Conservation (phyloP, 2,888 invertebrate genomes). For the Brassicogethes aeneus region DNA sequence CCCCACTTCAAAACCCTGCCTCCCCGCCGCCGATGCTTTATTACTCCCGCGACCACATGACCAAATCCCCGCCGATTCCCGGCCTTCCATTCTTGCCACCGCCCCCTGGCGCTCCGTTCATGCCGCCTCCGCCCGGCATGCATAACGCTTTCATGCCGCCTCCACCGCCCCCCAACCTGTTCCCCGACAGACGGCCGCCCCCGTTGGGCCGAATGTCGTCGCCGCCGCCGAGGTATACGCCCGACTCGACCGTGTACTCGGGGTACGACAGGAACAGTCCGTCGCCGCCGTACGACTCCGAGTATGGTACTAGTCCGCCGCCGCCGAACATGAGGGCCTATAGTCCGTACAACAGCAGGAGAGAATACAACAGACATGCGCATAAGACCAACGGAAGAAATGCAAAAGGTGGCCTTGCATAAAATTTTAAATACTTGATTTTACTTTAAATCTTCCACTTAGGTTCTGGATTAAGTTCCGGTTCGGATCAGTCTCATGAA, state of each 20-base stretch:
- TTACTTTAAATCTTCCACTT: too few relatives aligned
- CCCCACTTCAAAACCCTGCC: constrained; percentile 41
- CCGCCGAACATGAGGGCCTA: constrained; percentile 39
- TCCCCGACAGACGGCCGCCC: constrained; percentile 46
- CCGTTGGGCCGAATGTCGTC: constrained; percentile 49
- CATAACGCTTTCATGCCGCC: constrained; percentile 32
- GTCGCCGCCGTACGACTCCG: constrained; percentile 49
- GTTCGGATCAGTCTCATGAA: constrained; percentile 53
- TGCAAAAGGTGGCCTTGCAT: constrained; percentile 26
- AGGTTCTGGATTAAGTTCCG: constrained; percentile 43
- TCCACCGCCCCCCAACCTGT: constrained; percentile 39
- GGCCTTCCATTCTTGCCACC: constrained; percentile 53
- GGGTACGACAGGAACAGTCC: constrained; percentile 54
- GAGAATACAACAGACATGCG: constrained; percentile 33
- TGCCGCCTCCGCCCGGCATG: constrained; percentile 43
- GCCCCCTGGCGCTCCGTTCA: constrained; percentile 57
- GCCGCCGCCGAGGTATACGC: constrained; percentile 46
- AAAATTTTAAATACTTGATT: constrained; percentile 1
- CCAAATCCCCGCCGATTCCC: constrained; percentile 43
- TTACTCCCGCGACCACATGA: constrained; percentile 32
- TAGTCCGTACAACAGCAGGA: constrained; percentile 23
- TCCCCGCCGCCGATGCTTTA: constrained; percentile 40
- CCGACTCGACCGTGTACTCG: constrained; percentile 38
- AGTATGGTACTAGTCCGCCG: constrained; percentile 56
- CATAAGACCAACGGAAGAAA: constrained; percentile 28